phyloP scores from a whole-genome alignment of 2,888 invertebrate genomes.

The Dicroscelio sp. region DNA sequence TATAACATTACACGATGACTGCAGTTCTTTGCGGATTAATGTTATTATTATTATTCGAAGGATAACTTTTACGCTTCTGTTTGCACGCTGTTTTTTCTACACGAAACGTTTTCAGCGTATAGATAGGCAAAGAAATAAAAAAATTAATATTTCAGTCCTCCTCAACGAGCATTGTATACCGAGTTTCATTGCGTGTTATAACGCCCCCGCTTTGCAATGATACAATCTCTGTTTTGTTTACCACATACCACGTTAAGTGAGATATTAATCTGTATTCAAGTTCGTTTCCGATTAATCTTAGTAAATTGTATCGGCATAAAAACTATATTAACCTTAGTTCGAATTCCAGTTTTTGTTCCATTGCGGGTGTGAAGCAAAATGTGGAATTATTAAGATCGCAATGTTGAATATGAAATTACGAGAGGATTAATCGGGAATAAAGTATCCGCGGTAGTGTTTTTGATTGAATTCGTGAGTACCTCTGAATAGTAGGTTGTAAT shows the following conservation, averaged over 20 bases:
- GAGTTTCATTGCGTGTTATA: conserved; percentile 81
- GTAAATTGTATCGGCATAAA: conserved; percentile 75
- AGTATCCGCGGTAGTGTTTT: not conserved
- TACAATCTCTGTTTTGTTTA: conserved; percentile 81
- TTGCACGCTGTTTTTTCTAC: not conserved
- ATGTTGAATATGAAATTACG: conserved; percentile 25
- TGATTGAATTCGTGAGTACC: conserved; percentile 19
- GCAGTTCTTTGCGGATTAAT: no score
- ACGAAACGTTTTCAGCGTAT: conserved; percentile 41
- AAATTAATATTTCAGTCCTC: conserved; percentile 76
- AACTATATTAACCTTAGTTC: conserved; percentile 74
- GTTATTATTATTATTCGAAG: conserved; percentile 56
- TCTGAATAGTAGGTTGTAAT: not conserved
- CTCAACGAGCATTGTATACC: conserved; percentile 46
- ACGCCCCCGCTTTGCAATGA: conserved; percentile 77
- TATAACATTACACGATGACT: no score
- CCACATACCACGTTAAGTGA: conserved; percentile 78
- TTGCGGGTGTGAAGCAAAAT: not conserved
- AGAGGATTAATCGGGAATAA: not conserved
- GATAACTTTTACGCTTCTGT: not conserved
- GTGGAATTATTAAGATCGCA: conserved; percentile 39
- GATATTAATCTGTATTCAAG: conserved; percentile 81
- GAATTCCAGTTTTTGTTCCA: conserved; percentile 51
- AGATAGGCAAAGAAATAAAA: conserved; percentile 70
- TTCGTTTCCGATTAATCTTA: conserved; percentile 77